phyloP scores from a whole-genome alignment of 1,140 invertebrate species.

The Anadara kagoshimensis region DNA sequence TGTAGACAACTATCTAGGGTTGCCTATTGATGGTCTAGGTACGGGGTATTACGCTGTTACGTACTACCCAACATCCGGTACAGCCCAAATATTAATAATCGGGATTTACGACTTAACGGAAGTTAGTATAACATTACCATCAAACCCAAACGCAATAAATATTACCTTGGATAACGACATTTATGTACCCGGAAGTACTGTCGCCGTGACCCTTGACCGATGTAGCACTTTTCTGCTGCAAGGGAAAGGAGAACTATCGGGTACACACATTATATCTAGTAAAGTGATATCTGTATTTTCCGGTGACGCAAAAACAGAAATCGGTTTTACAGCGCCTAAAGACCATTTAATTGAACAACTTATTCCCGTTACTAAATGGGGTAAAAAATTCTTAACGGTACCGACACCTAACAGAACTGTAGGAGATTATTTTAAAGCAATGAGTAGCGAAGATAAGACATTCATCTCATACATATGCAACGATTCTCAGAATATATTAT shows the following conservation, averaged over 20 bases:
- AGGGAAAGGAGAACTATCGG: not conserved
- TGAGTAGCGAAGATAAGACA: not conserved
- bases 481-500: not conserved
- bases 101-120: slow-evolving; percentile 5
- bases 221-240: slow-evolving; percentile 1
- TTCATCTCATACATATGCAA: not conserved
- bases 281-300: slow-evolving; percentile 1
- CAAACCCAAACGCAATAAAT: slow-evolving; percentile 1
- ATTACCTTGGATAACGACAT: slow-evolving; percentile 28
- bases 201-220: not conserved
- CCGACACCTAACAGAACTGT: not conserved
- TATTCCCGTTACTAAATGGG: not conserved
- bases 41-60: not conserved
- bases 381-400: not conserved
- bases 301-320: not conserved
- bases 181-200: slow-evolving; percentile 1
- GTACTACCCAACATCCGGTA: not conserved
- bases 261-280: not conserved
- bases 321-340: not conserved
- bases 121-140: slow-evolving; percentile 28
- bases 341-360: slow-evolving; percentile 11
- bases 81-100: too few species aligned
- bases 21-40: not conserved
- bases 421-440: slow-evolving; percentile 2
- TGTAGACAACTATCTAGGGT: not conserved